Evolutionary conservation across 1,140 invertebrate species (phyloP), one percentile per base, ranked within the genome.

Genomic region (Drosophila pallidifrons): DNA sequence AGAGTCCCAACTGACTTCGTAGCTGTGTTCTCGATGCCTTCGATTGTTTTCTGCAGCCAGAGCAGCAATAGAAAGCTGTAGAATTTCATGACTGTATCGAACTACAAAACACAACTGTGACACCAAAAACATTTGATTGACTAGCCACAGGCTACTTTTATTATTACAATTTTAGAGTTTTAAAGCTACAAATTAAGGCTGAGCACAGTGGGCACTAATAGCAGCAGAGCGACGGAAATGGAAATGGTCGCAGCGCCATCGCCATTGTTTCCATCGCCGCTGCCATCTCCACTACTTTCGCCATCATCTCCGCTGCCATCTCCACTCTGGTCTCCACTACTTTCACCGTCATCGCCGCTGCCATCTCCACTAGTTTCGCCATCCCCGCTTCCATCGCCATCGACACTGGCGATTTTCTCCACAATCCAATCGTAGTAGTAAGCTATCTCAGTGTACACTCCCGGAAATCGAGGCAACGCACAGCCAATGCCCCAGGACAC

Each of bases 401-500:
- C 46, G 0, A 69, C 70, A 1, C 69, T 58, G 0, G n/a, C 61
- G 38, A 88, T 71, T 2, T 73, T 49, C 52, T 72, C 43, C 20
- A 73, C 47, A 6, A 95, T 94, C 95, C 95, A 97, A 45, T 93
- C 86, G 10, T 94, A 93, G 75, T 95, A 95, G 47, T 93, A 91
- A 1, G 94, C 83, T 5, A 97, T 94, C 35, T 96, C 94, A 0
- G 95, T 95, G 89, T 95, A 96, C 46, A 97, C 95, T 11, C 96
- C 96, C 0, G 96, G 96, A 76, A 94, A 93, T 1, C 75, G 61
- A 0, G 95, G 93, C 52, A 91, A 75, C 2, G 94, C 96, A 81
- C 96, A 97, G 1, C 94, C 93, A 52, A 93, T 94, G 43, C 96
- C 96, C 95, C 95, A 97, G 25, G 96, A 96, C 0, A 95, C 94